Conservation (phyloP, 2,113 vertebrate species). For the Rhinogobius similis region DNA sequence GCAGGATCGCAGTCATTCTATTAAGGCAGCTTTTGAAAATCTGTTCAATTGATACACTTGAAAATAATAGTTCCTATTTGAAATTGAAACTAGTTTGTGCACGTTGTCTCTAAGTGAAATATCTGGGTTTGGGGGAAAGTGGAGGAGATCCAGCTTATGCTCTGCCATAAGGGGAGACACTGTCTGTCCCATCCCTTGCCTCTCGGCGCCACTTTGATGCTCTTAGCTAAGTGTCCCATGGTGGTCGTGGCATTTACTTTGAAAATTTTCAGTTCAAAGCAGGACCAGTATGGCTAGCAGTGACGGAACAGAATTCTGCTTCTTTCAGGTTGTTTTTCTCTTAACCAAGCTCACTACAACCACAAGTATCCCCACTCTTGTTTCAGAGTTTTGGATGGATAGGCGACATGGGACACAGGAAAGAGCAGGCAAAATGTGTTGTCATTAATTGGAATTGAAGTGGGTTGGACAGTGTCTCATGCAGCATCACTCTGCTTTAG, state of each 20-base stretch:
- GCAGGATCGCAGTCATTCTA: background rate
- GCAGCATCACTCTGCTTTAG: constrained; percentile 1
- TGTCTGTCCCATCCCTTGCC: constrained; percentile 42
- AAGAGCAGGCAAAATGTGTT: constrained; percentile 29
- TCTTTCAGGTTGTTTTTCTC: constrained; percentile 38
- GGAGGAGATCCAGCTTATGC: constrained; percentile 34
- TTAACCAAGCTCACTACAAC: constrained; percentile 36
- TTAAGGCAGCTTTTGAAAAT: constrained; percentile 13
- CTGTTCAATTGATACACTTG: constrained; percentile 23
- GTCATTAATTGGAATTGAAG: constrained; percentile 25
- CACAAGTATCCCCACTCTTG: constrained; percentile 15
- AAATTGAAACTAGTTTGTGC: constrained; percentile 28
- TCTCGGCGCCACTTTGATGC: constrained; percentile 60
- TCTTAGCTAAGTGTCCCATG: constrained; percentile 51
- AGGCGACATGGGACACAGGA: constrained; percentile 34
- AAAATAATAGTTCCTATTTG: constrained; percentile 20
- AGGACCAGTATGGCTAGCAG: constrained; percentile 30
- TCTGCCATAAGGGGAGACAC: constrained; percentile 25
- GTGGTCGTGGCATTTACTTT: constrained; percentile 53
- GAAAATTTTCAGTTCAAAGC: constrained; percentile 59
- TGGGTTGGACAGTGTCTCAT: constrained; percentile 33
- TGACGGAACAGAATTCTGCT: constrained; percentile 50
- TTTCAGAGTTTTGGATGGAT: constrained; percentile 24
- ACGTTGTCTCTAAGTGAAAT: constrained; percentile 25
- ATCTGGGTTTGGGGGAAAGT: constrained; percentile 30